phyloP scores from a whole-genome alignment of 2,113 vertebrate genomes.

The Urocynchramus pylzowi region DNA sequence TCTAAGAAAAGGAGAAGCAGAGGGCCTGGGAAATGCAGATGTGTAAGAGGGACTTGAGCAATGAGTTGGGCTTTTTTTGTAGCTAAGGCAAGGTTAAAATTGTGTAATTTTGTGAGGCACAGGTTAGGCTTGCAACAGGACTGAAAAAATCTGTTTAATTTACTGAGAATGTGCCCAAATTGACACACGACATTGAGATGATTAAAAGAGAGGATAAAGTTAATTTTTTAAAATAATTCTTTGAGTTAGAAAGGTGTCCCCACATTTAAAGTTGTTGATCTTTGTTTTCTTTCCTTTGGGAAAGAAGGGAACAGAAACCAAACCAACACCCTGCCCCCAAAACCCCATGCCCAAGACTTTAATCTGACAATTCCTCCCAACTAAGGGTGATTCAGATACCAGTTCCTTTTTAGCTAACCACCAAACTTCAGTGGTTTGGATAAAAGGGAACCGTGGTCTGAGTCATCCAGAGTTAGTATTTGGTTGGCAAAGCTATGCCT shows the following conservation, averaged over 20 bases:
- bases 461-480: slow-evolving; percentile 33
- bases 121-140: neutral
- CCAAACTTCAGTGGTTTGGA: slow-evolving; percentile 36
- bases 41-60: slow-evolving; percentile 15
- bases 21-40: slow-evolving; percentile 15
- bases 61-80: neutral
- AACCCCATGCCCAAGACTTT: neutral
- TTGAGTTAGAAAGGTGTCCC: neutral
- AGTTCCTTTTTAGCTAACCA: slow-evolving; percentile 50
- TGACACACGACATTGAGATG: neutral
- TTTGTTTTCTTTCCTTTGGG: neutral
- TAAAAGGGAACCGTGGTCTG: slow-evolving; percentile 41
- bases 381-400: slow-evolving; percentile 36
- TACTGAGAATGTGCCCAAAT: neutral
- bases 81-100: slow-evolving; percentile 4
- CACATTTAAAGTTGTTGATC: neutral
- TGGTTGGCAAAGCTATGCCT: slow-evolving; percentile 20
- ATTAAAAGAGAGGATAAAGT: neutral
- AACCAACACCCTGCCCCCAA: neutral
- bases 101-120: slow-evolving; percentile 12
- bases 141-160: neutral
- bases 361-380: neutral
- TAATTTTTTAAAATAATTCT: neutral
- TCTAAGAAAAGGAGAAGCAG: slow-evolving; percentile 40
- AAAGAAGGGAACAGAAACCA: neutral